A percentile compares a stretch with the other conserved stretches of the same genome.
Evolutionary conservation across 2,113 vertebrate species (phyloP).

Genomic region (Desmodus rotundus): DNA sequence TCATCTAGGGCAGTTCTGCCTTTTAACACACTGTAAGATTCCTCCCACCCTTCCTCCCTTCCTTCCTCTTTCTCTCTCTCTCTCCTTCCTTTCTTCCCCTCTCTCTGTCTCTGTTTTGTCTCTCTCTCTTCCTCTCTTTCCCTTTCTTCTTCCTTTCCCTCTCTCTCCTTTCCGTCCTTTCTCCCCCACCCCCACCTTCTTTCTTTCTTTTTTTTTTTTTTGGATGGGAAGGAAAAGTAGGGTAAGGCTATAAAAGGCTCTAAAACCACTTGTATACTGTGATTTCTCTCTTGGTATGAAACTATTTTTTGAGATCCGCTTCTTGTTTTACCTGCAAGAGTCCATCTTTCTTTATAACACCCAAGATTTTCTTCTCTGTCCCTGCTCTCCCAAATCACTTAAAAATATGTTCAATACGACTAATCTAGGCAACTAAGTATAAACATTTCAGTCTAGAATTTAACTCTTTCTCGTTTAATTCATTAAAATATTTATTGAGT

Average conservation of each 20-base stretch:
- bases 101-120: too few relatives aligned
- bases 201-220: not conserved
- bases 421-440: constrained; percentile 9
- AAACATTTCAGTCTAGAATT: constrained; percentile 11
- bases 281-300: constrained; percentile 30
- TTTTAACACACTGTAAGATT: not conserved
- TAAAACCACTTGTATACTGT: not conserved
- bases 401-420: constrained; percentile 17
- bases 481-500: constrained; percentile 56
- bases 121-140: too few relatives aligned
- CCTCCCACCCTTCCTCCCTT: too few relatives aligned
- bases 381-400: not conserved
- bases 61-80: too few relatives aligned
- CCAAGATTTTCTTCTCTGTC: not conserved
- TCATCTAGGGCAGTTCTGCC: not conserved
- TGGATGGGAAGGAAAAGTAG: not conserved
- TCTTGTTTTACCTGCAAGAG: not conserved
- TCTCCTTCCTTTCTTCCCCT: too few relatives aligned
- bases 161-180: too few relatives aligned
- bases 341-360: constrained; percentile 40
- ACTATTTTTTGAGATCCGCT: constrained; percentile 13
- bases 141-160: too few relatives aligned
- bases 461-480: constrained; percentile 46
- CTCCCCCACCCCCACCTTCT: too few relatives aligned
- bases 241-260: not conserved